These are phyloP conservation scores for Zosterops pallidus DNA, from an alignment of 2,113 vertebrate species.

Conservation along the genomic window DNA sequence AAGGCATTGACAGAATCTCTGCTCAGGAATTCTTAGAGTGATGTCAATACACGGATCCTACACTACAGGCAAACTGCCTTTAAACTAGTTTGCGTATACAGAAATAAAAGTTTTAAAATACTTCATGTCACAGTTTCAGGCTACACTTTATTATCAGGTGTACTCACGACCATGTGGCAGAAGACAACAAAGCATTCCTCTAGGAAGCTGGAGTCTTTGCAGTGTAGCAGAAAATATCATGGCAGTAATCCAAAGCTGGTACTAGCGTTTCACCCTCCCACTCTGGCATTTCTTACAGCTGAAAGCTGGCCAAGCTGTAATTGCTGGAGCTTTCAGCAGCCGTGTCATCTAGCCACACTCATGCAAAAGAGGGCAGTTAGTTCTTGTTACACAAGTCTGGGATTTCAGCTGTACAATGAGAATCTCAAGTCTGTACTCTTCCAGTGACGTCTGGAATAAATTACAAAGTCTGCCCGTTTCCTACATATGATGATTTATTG, in stretches of 20 bases:
- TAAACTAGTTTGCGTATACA: not conserved
- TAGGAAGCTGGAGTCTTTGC: not conserved
- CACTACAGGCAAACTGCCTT: not conserved
- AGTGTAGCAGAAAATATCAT: not conserved
- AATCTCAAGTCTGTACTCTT: not conserved
- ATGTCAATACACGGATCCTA: not conserved
- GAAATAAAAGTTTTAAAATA: not conserved
- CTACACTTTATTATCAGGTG: not conserved
- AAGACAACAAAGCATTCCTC: not conserved
- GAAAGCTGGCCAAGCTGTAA: conserved; percentile 13
- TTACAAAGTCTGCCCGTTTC: not conserved
- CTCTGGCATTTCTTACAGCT: conserved; percentile 22
- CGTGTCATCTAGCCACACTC: not conserved
- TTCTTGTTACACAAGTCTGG: not conserved
- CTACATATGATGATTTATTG: not conserved
- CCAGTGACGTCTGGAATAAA: not conserved
- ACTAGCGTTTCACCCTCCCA: conserved; percentile 43
- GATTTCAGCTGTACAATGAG: not conserved
- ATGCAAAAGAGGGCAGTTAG: not conserved
- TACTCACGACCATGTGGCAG: not conserved
- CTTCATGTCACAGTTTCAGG: not conserved
- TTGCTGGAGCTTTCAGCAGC: conserved; percentile 19
- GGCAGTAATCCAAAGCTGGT: conserved; percentile 24
- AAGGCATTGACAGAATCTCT: not conserved
- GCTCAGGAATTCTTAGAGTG: not conserved